Evolutionary conservation across 2,113 vertebrate genomes (phyloP), one percentile per base, ranked within the genome.

Genomic region (Myrmecobius fasciatus): DNA sequence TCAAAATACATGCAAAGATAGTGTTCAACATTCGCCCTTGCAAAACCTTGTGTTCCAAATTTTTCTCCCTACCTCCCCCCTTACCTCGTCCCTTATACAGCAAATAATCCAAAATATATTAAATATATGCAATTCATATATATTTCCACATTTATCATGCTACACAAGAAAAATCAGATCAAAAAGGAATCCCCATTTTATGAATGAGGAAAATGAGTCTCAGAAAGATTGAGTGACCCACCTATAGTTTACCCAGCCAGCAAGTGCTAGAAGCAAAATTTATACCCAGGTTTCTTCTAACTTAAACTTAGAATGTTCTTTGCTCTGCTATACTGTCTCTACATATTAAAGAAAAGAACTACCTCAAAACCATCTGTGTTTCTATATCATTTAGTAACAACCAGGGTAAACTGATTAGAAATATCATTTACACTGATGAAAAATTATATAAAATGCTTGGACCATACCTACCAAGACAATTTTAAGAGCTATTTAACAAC

Each of bases 301-400:
- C 12, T 75, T 47, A 89, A 94, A 93, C 49, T 51, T 91, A 91
- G 92, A 92, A 31, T n/a, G 60, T 92, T 94, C 11, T 89, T 54
- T 53, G 43, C 49, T 91, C 92, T 26, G n/a, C 7, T 31, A 90
- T 53, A 91, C 12, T 92, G 31, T 3, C 9, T 95, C 60, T 93
- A 36, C 2, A 89, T 51, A 96, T 28, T 47, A 93, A 75, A 83
- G 60, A 75, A 75, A 67, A 75, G 67, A 83, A 67, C 17, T 75
- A 43, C 67, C 36, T 75, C 17, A 75, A 75, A 75, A 43, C 4
- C 4, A 75, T 75, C 67, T 43, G 36, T 83, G 5, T 43, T 83
- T 83, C 3, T 43, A 83, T n/a, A n/a, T n/a, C 36, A 36, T 12
- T 75, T n/a, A 67, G 31, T 36, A n/a, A 67, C 60, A 83, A 83